These are phyloP conservation scores for Melanaphis sacchari DNA, from an alignment of 1,140 invertebrate species.

Conservation along the genomic window DNA sequence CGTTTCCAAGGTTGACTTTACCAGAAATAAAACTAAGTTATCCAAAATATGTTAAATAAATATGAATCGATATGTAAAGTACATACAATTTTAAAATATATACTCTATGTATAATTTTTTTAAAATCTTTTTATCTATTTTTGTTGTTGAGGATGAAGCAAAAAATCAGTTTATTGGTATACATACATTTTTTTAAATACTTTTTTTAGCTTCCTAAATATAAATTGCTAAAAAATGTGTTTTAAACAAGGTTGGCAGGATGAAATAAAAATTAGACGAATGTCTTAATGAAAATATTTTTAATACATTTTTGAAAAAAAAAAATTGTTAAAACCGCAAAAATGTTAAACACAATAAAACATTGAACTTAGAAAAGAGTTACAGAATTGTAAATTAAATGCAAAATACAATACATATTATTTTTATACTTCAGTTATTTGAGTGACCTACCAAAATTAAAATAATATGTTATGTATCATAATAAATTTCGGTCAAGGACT, in stretches of 20 bases:
- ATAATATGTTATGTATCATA: background rate
- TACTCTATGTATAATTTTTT: background rate
- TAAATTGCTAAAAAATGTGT: background rate
- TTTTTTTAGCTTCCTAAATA: no score
- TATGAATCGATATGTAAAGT: background rate
- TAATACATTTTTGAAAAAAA: background rate
- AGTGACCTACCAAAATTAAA: background rate
- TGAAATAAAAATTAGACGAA: background rate
- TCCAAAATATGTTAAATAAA: conserved; percentile 2
- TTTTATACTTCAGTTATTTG: background rate
- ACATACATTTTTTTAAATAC: background rate
- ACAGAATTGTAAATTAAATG: background rate
- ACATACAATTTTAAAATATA: background rate
- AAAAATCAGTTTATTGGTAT: background rate
- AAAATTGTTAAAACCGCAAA: background rate
- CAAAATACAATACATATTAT: background rate
- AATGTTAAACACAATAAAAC: background rate
- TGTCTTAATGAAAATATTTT: background rate
- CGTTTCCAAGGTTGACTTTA: conserved; percentile 7
- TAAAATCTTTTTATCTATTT: background rate
- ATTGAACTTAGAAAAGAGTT: background rate
- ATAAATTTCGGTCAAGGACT: background rate
- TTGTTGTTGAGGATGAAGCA: background rate
- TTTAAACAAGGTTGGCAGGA: background rate
- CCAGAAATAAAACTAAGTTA: background rate